Base-by-base conservation (phyloP, 2,113 vertebrate genomes). In the Pardalotus punctatus region DNA sequence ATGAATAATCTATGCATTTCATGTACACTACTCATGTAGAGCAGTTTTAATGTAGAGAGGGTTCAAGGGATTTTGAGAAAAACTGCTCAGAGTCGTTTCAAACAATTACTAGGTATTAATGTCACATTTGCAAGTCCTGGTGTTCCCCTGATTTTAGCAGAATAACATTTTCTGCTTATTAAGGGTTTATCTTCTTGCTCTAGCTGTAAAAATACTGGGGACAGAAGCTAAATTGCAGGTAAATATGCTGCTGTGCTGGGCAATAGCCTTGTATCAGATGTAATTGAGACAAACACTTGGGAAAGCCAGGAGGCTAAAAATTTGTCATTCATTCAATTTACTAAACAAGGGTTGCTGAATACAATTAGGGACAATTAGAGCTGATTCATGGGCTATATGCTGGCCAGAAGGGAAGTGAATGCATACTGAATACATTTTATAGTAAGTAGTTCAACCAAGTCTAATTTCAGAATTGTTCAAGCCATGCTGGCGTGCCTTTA, bases 31-130 rank as follows among this genome's bases (percentile, higher is more conserved):
- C 50, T 88, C 50, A 53, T 0, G 0, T 42, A 78, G 57, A 69
- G 57, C 45, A 54, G 6, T n/a, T 86, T 58, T 73, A 66, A 73
- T 45, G n/a, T 27, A 48, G 36, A 66, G 54, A 85, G 15, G 40
- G 9, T 80, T 95, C 86, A 80, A 88, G 14, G 43, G 76, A 88
- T 94, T 94, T 81, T 76, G 29, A 79, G 71, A 51, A 93, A 85
- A 93, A 57, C 29, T 51, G 42, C 87, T 95, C 62, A 83, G 78
- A 86, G 82, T 35, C 12, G 4, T 70, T 87, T 83, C 79, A 88
- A 80, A 88, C 50, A 88, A 80, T 70, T 21, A 5, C 35, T 81
- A 33, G 79, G 76, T 61, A 82, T 94, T 91, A 88, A 36, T 80
- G 66, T 15, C 67, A 38, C 33, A 33, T 87, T 87, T 72, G 11